These are phyloP conservation scores for Theocolax elegans DNA, from an alignment of 1,140 invertebrate genomes.

Conservation along the genomic window DNA sequence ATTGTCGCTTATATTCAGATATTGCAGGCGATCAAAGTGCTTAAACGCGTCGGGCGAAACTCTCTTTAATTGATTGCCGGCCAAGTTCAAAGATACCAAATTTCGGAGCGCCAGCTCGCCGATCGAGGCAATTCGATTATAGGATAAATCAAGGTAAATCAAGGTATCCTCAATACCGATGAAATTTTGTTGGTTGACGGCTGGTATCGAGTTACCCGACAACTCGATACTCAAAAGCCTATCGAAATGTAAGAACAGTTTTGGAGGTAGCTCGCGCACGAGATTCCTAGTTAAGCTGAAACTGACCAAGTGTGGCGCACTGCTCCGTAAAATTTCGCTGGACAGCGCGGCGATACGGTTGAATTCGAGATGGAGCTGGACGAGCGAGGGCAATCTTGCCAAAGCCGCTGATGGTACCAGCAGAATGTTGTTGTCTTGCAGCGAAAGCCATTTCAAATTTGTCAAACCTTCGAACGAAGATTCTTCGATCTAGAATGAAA, in stretches of 20 bases:
- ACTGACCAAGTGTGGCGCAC: constrained; percentile 69
- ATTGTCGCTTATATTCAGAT: constrained; percentile 84
- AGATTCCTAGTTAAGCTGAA: constrained; percentile 84
- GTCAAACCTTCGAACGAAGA: constrained; percentile 84
- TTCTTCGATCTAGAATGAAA: constrained; percentile 80
- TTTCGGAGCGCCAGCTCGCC: constrained; percentile 74
- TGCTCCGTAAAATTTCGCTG: constrained; percentile 77
- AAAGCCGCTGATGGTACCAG: constrained; percentile 84
- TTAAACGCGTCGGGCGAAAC: constrained; percentile 76
- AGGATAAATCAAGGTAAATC: constrained; percentile 77
- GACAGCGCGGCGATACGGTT: constrained; percentile 89
- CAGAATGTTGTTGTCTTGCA: constrained; percentile 89
- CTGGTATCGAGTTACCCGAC: constrained; percentile 80
- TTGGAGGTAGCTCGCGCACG: constrained; percentile 83
- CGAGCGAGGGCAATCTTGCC: constrained; percentile 78
- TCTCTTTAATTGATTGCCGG: constrained; percentile 81
- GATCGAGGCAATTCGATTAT: constrained; percentile 79
- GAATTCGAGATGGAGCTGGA: constrained; percentile 81
- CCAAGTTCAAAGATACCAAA: constrained; percentile 79
- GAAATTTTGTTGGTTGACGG: constrained; percentile 79
- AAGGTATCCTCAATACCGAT: constrained; percentile 79
- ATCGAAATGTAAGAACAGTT: constrained; percentile 82
- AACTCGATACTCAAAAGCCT: constrained; percentile 80
- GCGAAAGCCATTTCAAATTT: constrained; percentile 80
- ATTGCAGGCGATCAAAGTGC: constrained; percentile 74